phyloP scores from a whole-genome alignment of 1,140 invertebrate genomes.

The Pachyrhynchus sulphureomaculatus region DNA sequence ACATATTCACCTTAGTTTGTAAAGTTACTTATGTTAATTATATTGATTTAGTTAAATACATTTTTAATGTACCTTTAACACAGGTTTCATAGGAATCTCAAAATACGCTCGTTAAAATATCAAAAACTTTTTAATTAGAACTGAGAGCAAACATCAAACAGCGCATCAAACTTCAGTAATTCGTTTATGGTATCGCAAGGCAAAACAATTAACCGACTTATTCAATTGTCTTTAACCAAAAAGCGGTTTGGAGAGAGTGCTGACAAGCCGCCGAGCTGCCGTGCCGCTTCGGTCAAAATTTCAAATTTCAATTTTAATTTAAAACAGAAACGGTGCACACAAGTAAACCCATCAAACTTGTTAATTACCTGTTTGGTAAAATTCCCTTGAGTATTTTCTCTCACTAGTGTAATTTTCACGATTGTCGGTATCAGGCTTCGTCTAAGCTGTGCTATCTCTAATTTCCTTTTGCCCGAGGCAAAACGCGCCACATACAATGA shows the following conservation, averaged over 20 bases:
- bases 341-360: constrained; percentile 52
- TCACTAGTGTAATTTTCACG: constrained; percentile 50
- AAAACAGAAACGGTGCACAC: constrained; percentile 12
- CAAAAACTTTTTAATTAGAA: constrained; percentile 28
- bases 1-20: too few relatives aligned
- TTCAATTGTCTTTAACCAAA: constrained; percentile 18
- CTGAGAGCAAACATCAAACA: constrained; percentile 17
- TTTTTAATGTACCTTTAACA: too few relatives aligned
- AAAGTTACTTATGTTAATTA: too few relatives aligned
- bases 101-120: too few relatives aligned
- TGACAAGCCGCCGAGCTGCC: too few relatives aligned
- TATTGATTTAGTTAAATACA: too few relatives aligned
- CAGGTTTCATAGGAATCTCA: too few relatives aligned
- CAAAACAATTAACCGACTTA: constrained; percentile 26
- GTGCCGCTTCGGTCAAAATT: too few relatives aligned
- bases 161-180: constrained; percentile 22
- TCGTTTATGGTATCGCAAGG: constrained; percentile 15
- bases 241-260: not conserved
- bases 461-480: constrained; percentile 42
- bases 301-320: too few relatives aligned
- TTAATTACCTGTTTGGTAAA: constrained; percentile 52
- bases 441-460: constrained; percentile 41
- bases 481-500: constrained; percentile 32
- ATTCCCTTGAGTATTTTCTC: constrained; percentile 50
- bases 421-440: constrained; percentile 50